Evolutionary conservation across 2,113 vertebrate genomes (phyloP).

Genomic region (Castor canadensis): DNA sequence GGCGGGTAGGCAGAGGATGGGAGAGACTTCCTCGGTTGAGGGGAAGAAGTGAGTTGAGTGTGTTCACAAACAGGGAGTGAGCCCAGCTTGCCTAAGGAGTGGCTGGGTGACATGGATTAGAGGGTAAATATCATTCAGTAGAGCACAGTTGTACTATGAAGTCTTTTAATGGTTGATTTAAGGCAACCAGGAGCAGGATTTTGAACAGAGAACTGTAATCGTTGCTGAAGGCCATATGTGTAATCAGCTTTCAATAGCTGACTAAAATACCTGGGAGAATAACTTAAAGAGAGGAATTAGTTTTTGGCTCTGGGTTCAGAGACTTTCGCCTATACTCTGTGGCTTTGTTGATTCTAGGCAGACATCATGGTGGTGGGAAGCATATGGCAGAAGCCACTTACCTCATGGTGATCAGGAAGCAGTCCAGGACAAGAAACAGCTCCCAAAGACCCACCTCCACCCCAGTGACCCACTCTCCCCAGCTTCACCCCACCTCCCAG

Average conservation of each 20-base stretch:
- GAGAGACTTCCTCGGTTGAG: background rate
- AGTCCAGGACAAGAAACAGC: too few relatives aligned
- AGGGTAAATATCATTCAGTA: accelerated
- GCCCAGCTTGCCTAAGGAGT: background rate
- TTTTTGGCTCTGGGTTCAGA: background rate
- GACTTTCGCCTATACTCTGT: too few relatives aligned
- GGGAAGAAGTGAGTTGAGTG: background rate
- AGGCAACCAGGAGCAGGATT: background rate
- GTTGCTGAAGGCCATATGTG: background rate
- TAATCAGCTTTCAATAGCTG: background rate
- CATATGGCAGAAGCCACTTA: background rate
- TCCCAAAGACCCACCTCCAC: too few relatives aligned
- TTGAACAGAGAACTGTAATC: background rate
- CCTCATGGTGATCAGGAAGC: too few relatives aligned
- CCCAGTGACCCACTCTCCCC: too few relatives aligned
- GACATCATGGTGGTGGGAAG: background rate
- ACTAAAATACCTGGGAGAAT: background rate
- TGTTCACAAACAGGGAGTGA: background rate
- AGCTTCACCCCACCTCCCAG: too few relatives aligned
- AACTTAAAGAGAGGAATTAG: background rate
- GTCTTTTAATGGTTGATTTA: background rate
- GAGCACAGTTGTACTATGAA: background rate
- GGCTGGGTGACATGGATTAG: background rate
- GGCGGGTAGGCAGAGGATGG: background rate
- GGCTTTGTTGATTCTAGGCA: background rate